phyloP scores from a whole-genome alignment of 2,797 vertebrate genomes.

The Trachops cirrhosus region DNA sequence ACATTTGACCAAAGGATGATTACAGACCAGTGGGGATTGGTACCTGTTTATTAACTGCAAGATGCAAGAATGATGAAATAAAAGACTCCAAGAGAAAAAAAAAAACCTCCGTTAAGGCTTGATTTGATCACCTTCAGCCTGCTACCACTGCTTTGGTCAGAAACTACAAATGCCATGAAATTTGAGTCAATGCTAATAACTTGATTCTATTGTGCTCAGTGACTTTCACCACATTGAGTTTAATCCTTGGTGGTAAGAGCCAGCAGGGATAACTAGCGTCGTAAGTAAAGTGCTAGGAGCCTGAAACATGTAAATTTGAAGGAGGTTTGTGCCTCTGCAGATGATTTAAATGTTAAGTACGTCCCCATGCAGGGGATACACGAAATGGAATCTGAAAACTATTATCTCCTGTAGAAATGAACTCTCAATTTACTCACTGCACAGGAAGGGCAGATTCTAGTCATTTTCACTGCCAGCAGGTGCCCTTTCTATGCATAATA shows the following conservation, averaged over 20 bases:
- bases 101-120: not conserved
- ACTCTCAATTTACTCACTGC: constrained; percentile 84
- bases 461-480: constrained; percentile 97
- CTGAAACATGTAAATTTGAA: constrained; percentile 84
- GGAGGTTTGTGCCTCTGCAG: constrained; percentile 83
- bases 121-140: constrained; percentile 44
- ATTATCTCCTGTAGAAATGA: constrained; percentile 88
- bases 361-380: constrained; percentile 80
- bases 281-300: constrained; percentile 79
- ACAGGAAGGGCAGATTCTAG: constrained; percentile 86
- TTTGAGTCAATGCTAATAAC: constrained; percentile 63
- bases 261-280: constrained; percentile 74
- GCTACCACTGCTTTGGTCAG: constrained; percentile 13
- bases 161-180: constrained; percentile 62
- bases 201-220: constrained; percentile 62
- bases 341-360: constrained; percentile 90
- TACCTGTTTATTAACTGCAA: constrained; percentile 18
- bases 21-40: not conserved
- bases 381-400: constrained; percentile 87
- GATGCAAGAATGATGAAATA: constrained; percentile 1
- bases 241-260: constrained; percentile 59
- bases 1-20: constrained; percentile 21
- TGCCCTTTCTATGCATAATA: constrained; percentile 94
- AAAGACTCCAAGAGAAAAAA: constrained; percentile 11
- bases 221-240: constrained; percentile 52